A percentile compares a stretch with the other conserved stretches of the same genome.
These are phyloP conservation scores for Euwallacea similis DNA, from an alignment of 1,140 invertebrate genomes.

Conservation along the genomic window DNA sequence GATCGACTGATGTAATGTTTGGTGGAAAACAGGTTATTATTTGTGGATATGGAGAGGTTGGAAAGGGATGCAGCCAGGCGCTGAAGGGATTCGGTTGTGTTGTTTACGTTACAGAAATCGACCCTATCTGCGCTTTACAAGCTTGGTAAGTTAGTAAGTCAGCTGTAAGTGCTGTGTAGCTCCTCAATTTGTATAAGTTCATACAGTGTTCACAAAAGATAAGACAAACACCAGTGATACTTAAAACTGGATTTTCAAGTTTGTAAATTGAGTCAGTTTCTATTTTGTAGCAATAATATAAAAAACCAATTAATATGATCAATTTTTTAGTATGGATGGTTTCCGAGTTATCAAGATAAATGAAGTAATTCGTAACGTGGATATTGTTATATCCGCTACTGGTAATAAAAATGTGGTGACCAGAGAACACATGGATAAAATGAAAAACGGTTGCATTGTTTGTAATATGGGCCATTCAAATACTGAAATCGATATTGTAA, in stretches of 20 bases:
- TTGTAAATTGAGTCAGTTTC: background rate
- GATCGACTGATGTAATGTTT: constrained; percentile 97
- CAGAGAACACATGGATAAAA: constrained; percentile 93
- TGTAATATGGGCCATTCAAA: constrained; percentile 99
- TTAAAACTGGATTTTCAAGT: background rate
- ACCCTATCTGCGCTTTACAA: constrained; percentile 97
- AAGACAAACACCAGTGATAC: background rate
- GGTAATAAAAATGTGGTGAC: constrained; percentile 97
- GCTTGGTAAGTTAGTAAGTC: constrained; percentile 68
- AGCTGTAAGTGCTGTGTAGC: background rate
- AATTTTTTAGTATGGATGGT: constrained; percentile 86
- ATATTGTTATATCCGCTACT: constrained; percentile 94
- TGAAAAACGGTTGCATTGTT: constrained; percentile 95
- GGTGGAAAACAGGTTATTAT: constrained; percentile 96
- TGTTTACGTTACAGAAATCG: constrained; percentile 96
- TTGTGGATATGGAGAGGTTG: constrained; percentile 97
- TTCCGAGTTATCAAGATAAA: constrained; percentile 93
- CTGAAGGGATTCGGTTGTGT: constrained; percentile 93
- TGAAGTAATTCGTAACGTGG: constrained; percentile 91
- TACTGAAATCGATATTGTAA: constrained; percentile 95
- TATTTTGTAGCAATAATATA: background rate
- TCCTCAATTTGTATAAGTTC: background rate
- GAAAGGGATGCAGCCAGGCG: constrained; percentile 95
- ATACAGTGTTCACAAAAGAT: background rate
- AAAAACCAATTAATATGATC: constrained; percentile 13